phyloP scores from a whole-genome alignment of 1,140 invertebrate genomes.

The Bombus sibiricus region DNA sequence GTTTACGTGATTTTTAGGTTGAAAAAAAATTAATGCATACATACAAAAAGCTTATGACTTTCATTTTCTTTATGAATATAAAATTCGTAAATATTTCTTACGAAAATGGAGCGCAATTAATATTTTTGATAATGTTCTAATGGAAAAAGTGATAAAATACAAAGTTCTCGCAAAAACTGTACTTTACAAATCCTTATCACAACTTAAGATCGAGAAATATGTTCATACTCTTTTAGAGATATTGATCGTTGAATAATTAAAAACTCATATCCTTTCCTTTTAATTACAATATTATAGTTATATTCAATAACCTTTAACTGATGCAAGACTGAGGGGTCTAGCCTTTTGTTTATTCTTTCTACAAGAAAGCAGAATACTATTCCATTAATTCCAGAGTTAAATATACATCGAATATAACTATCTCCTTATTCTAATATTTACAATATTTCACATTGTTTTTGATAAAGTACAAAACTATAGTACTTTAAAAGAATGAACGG shows the following conservation, averaged over 20 bases:
- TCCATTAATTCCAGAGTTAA: slow-evolving; percentile 50
- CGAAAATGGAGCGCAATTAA: slow-evolving; percentile 17
- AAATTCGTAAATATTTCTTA: slow-evolving; percentile 39
- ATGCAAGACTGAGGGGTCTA: slow-evolving; percentile 37
- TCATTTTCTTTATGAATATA: slow-evolving; percentile 35
- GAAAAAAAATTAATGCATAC: slow-evolving; percentile 38
- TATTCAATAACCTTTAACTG: slow-evolving; percentile 45
- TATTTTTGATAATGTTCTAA: slow-evolving; percentile 5
- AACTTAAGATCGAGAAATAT: slow-evolving; percentile 37
- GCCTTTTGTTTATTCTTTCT: slow-evolving; percentile 44
- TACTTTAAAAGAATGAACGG: slow-evolving; percentile 63
- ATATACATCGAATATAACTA: slow-evolving; percentile 63
- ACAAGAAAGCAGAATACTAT: slow-evolving; percentile 54
- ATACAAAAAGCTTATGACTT: slow-evolving; percentile 32
- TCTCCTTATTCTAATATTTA: slow-evolving; percentile 67
- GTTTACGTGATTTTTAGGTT: slow-evolving; percentile 6
- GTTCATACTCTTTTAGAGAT: slow-evolving; percentile 19
- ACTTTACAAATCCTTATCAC: slow-evolving; percentile 17
- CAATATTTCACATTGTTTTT: slow-evolving; percentile 65
- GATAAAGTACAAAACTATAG: slow-evolving; percentile 62
- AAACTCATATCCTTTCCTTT: slow-evolving; percentile 8
- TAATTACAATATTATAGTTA: slow-evolving; percentile 34
- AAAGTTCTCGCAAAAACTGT: slow-evolving; percentile 18
- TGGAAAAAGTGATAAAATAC: slow-evolving; percentile 34
- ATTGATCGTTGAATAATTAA: slow-evolving; percentile 27